Base-by-base conservation (phyloP, 2,888 invertebrate genomes). In the Gandaritis pyraliata region DNA sequence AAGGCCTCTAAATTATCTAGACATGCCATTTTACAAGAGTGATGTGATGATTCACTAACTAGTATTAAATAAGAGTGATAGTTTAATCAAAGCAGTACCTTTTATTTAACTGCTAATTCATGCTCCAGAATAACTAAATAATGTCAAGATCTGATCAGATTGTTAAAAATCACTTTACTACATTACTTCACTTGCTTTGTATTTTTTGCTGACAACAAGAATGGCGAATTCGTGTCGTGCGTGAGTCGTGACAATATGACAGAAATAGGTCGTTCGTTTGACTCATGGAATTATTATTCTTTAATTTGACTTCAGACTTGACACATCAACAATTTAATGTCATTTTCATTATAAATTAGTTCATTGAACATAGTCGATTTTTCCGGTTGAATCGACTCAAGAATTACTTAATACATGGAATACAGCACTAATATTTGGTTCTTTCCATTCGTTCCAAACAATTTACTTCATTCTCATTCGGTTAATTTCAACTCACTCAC, bases 1-100 rank as follows among this genome's bases (percentile, higher is more conserved):
- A 96, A 87, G 72, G 95, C 94, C 69, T 95, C 94, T 88, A 95
- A 93, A 72, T 90, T 90, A 82, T 91, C 88, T 64, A 86, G 74
- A 70, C 82, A 81, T 69, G 89, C 87, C 91, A 90, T 91, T 77
- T 66, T 77, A 6, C 43, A 33, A 16, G 15, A 12, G 30, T 15
- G 18, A 15, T 41, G 30, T 15, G 18, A 15, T 41, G 13, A 23
- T 23, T 23, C 23, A 7, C 47, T 38, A 29, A 23, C 10, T 55
- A 23, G 38, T 45, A 23, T 3, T 46, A 30, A 23, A 7, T 50
- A 18, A 30, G 15, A 16, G 11, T 47, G 13, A 33, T 33, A 11
- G 13, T 3, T 29, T 15, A 8, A 39, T 29, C 33, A 33, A 33
- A 33, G 2, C 6, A 49, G 36, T 57, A 57, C 57, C 45, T 48